A percentile compares a stretch with the other conserved stretches of the same genome.
Conservation (phyloP, 2,113 vertebrate genomes). For the Channa maculata region DNA sequence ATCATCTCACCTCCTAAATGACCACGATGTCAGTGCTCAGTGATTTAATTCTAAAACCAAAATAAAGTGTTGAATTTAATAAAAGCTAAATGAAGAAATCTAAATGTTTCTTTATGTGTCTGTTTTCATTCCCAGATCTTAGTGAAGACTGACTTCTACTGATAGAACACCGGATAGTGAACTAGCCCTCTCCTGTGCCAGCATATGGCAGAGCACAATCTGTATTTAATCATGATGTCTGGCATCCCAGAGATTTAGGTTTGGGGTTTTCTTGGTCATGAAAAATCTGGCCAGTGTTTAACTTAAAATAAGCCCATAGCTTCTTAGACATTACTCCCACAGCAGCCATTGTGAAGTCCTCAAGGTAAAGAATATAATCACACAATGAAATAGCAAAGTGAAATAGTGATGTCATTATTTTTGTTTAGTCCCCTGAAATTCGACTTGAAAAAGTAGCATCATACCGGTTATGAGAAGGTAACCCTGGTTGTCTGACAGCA, state of each 20-base stretch:
- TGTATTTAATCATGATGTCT: background rate
- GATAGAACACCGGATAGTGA: too few relatives aligned
- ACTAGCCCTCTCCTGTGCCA: background rate
- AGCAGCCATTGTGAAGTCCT: conserved; percentile 40
- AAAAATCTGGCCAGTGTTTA: conserved; percentile 1
- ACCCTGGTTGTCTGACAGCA: conserved; percentile 2
- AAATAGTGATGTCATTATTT: background rate
- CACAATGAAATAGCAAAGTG: background rate
- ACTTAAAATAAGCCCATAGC: background rate
- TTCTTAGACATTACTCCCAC: conserved; percentile 51
- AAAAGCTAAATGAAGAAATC: conserved; percentile 29
- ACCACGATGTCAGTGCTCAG: conserved; percentile 10
- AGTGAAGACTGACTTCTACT: too few relatives aligned
- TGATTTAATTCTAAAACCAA: conserved; percentile 2
- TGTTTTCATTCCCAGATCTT: too few relatives aligned
- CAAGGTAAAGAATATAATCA: background rate
- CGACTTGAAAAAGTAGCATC: background rate
- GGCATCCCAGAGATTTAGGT: conserved; percentile 27
- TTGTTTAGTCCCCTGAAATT: background rate
- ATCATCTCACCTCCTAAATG: conserved; percentile 23
- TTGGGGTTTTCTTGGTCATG: conserved; percentile 8
- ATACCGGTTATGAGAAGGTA: background rate
- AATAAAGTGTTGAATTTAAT: background rate
- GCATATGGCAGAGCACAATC: background rate
- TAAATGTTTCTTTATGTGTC: background rate